A percentile compares a stretch with the other conserved stretches of the same genome.
These are phyloP conservation scores for Thamnophis elegans DNA, from an alignment of 2,797 vertebrate species.

Conservation along the genomic window DNA sequence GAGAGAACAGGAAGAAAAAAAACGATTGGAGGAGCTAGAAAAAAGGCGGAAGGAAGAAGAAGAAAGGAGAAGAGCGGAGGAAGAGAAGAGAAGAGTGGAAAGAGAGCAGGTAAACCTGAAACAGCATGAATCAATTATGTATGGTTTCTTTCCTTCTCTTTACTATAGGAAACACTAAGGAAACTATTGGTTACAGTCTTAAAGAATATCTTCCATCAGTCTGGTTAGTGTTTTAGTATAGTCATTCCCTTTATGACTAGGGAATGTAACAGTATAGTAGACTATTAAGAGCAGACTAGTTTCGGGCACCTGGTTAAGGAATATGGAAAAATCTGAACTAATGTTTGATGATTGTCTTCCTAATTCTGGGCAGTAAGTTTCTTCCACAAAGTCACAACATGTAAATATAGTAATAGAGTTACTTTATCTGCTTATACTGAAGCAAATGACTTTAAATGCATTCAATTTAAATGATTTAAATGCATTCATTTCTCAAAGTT, in stretches of 20 bases:
- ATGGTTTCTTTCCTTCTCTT: neutral
- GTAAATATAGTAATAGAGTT: slow-evolving; percentile 14
- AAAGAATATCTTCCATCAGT: neutral
- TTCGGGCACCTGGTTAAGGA: neutral
- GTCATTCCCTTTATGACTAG: neutral
- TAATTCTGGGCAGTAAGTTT: slow-evolving; percentile 34
- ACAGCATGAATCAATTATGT: neutral
- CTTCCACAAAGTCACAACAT: neutral
- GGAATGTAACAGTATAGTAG: neutral
- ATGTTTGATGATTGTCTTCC: slow-evolving; percentile 21
- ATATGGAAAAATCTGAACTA: slow-evolving; percentile 16
- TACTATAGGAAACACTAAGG: neutral
- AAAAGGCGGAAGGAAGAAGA: slow-evolving; percentile 93
- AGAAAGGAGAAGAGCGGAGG: slow-evolving; percentile 89
- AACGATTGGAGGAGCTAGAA: slow-evolving; percentile 91
- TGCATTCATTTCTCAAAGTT: slow-evolving; percentile 1
- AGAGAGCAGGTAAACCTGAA: slow-evolving; percentile 85
- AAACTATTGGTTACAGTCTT: neutral
- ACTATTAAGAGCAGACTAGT: neutral
- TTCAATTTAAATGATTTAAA: neutral
- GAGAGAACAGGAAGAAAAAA: slow-evolving; percentile 92
- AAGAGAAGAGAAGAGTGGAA: slow-evolving; percentile 92
- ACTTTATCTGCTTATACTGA: slow-evolving; percentile 29
- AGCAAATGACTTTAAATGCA: slow-evolving; percentile 3
- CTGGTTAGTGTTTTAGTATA: slow-evolving; percentile 1